Evolutionary conservation across 2,888 invertebrate genomes (phyloP).

Genomic region (Synergus umbraculus): DNA sequence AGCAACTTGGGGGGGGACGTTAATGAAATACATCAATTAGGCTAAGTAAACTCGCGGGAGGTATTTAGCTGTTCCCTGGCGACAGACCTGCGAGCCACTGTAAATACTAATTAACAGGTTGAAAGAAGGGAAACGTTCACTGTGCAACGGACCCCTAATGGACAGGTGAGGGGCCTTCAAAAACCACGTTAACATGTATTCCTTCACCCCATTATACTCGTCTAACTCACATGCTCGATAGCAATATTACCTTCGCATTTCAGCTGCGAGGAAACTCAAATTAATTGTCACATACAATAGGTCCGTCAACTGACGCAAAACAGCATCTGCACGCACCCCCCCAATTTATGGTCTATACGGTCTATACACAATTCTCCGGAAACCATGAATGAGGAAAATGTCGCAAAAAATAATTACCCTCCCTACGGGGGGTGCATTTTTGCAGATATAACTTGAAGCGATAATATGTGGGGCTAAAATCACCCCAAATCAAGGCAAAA

Average conservation of each 20-base stretch:
- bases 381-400: slow-evolving; percentile 15
- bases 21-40: slow-evolving; percentile 5
- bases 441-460: slow-evolving; percentile 7
- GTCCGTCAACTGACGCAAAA: slow-evolving; percentile 34
- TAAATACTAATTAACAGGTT: slow-evolving; percentile 35
- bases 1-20: background rate
- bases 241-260: slow-evolving; percentile 13
- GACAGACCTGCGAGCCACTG: slow-evolving; percentile 1
- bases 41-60: slow-evolving; percentile 18
- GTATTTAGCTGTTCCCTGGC: background rate
- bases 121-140: slow-evolving; percentile 16
- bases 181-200: slow-evolving; percentile 7
- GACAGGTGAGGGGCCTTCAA: slow-evolving; percentile 35
- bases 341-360: background rate
- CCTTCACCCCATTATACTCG: slow-evolving; percentile 16
- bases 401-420: slow-evolving; percentile 28
- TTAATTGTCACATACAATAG: slow-evolving; percentile 30
- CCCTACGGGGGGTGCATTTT: slow-evolving; percentile 4
- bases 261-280: slow-evolving; percentile 39
- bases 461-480: background rate
- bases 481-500: slow-evolving; percentile 19
- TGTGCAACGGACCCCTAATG: background rate
- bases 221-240: slow-evolving; percentile 24
- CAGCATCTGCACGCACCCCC: slow-evolving; percentile 34
- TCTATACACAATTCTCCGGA: slow-evolving; percentile 24